Conservation (phyloP, 2,113 vertebrate species). For the Cyprinus carpio region DNA sequence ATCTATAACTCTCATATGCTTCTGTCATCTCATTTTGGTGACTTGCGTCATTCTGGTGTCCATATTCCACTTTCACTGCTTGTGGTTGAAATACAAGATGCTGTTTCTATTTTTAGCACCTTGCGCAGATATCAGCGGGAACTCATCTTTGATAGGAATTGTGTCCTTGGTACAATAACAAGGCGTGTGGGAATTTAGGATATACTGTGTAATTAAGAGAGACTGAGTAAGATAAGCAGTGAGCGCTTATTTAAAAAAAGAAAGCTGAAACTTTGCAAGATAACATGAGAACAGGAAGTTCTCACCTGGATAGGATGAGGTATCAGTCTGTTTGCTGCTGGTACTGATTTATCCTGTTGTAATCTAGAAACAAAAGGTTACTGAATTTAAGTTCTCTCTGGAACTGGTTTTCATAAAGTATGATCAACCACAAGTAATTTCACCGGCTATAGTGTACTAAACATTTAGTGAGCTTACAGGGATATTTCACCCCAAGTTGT, state of each 20-base stretch:
- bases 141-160: constrained; percentile 29
- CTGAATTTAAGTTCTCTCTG: constrained; percentile 34
- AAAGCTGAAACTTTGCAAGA: constrained; percentile 2
- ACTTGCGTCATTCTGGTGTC: constrained; percentile 51
- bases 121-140: neutral
- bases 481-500: neutral
- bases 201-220: constrained; percentile 5
- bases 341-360: constrained; percentile 69
- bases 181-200: constrained; percentile 27
- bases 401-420: constrained; percentile 28
- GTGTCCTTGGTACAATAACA: constrained; percentile 47
- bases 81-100: constrained; percentile 45
- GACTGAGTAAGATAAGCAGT: constrained; percentile 57
- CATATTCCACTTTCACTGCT: constrained; percentile 42
- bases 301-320: constrained; percentile 63
- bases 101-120: constrained; percentile 31
- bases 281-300: constrained; percentile 52
- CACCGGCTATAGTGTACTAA: neutral
- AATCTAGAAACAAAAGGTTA: constrained; percentile 49
- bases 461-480: too few relatives aligned
- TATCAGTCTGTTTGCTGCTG: constrained; percentile 67
- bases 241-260: constrained; percentile 61
- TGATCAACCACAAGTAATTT: neutral
- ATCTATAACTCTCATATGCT: constrained; percentile 34
- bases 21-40: constrained; percentile 36